phyloP scores from a whole-genome alignment of 2,797 vertebrate species.

The Spinus olivaceus region DNA sequence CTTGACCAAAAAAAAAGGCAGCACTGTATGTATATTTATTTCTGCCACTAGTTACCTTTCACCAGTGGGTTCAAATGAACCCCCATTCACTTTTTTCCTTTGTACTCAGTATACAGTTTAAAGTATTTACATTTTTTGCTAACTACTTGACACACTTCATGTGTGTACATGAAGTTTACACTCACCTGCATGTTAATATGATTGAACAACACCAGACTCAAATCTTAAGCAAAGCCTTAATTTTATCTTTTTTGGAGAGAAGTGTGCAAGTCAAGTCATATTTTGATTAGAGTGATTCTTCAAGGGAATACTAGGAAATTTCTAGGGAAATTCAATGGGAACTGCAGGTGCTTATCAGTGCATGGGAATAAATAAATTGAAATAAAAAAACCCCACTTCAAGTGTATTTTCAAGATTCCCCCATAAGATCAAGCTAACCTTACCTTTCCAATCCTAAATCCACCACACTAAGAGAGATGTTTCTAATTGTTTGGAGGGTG shows the following conservation, averaged over 20 bases:
- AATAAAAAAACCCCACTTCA: accelerated
- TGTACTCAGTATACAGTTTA: background rate
- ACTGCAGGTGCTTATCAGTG: background rate
- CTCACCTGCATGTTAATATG: background rate
- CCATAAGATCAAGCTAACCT: background rate
- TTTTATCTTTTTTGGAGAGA: background rate
- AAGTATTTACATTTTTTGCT: background rate
- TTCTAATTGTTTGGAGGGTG: background rate
- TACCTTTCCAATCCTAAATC: background rate
- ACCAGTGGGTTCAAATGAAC: background rate
- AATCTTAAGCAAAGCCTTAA: background rate
- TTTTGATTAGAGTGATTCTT: background rate
- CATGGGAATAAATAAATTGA: background rate
- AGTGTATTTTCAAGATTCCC: background rate
- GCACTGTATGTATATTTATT: background rate
- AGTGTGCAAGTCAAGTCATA: background rate
- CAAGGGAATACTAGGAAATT: background rate
- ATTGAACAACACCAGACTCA: accelerated
- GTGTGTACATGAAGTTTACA: accelerated
- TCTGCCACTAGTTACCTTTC: background rate
- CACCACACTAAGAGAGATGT: background rate
- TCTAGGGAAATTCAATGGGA: background rate
- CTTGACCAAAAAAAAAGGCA: background rate
- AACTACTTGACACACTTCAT: background rate
- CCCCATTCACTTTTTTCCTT: background rate